A percentile compares a stretch with the other conserved stretches of the same genome.
phyloP scores from a whole-genome alignment of 2,113 vertebrate species.

The Phaethon lepturus region DNA sequence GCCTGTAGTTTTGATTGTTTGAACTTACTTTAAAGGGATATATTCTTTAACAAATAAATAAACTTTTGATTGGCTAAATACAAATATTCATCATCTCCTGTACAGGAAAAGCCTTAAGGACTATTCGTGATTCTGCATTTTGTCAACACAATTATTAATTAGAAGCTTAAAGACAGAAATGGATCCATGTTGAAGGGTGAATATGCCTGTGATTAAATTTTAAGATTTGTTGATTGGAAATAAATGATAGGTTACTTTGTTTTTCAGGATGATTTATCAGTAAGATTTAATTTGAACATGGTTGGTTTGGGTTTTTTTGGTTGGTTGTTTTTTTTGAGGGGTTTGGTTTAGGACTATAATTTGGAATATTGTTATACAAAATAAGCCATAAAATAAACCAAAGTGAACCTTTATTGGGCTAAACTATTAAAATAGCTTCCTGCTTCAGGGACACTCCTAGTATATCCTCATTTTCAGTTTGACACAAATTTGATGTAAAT shows the following conservation, averaged over 20 bases:
- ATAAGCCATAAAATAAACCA: not conserved
- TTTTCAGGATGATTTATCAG: constrained; percentile 5
- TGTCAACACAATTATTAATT: constrained; percentile 54
- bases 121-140: constrained; percentile 40
- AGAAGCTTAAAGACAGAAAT: constrained; percentile 50
- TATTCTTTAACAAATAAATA: not conserved
- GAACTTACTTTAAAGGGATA: not conserved
- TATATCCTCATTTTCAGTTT: not conserved
- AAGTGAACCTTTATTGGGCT: not conserved
- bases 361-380: not conserved
- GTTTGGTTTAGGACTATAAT: not conserved
- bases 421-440: not conserved
- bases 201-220: constrained; percentile 45
- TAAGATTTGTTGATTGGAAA: constrained; percentile 55
- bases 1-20: not conserved
- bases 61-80: constrained; percentile 7
- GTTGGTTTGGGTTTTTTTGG: not conserved
- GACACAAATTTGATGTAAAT: not conserved
- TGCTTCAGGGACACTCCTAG: not conserved
- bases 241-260: constrained; percentile 25
- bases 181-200: constrained; percentile 27
- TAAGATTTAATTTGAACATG: not conserved
- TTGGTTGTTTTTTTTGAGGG: not conserved
- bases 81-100: constrained; percentile 10
- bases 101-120: constrained; percentile 35